These are phyloP conservation scores for Mastomys coucha DNA, from an alignment of 2,113 vertebrate species.

Conservation along the genomic window DNA sequence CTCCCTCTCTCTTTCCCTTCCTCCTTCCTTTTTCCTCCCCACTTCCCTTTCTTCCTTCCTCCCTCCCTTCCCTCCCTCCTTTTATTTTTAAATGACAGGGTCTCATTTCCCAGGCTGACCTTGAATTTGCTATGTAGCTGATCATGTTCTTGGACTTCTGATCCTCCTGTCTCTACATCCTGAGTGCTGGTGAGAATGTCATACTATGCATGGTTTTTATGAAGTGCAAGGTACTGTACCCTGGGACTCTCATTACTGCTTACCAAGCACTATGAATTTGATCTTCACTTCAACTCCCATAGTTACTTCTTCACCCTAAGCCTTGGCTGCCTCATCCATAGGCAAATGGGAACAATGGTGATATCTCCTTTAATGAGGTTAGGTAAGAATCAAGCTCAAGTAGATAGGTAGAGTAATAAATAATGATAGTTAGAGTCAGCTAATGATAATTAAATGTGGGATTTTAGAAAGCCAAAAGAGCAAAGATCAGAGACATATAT, in stretches of 20 bases:
- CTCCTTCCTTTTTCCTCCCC: neutral
- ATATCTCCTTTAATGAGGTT: neutral
- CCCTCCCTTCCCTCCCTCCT: neutral
- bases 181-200: neutral
- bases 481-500: neutral
- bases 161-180: neutral
- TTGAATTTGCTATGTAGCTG: neutral
- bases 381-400: neutral
- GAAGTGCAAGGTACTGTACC: neutral
- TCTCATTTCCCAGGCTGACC: neutral
- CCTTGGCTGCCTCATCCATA: neutral
- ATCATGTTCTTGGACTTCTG: neutral
- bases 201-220: neutral
- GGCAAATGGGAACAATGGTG: neutral
- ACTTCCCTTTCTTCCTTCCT: neutral
- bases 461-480: neutral
- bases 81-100: neutral
- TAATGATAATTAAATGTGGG: neutral
- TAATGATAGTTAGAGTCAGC: neutral
- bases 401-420: neutral
- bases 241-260: neutral
- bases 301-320: neutral
- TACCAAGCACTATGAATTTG: neutral
- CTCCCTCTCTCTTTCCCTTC: too few relatives aligned
- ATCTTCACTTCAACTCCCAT: neutral